phyloP scores from a whole-genome alignment of 2,888 invertebrate genomes.

The Isoperla grammatica region DNA sequence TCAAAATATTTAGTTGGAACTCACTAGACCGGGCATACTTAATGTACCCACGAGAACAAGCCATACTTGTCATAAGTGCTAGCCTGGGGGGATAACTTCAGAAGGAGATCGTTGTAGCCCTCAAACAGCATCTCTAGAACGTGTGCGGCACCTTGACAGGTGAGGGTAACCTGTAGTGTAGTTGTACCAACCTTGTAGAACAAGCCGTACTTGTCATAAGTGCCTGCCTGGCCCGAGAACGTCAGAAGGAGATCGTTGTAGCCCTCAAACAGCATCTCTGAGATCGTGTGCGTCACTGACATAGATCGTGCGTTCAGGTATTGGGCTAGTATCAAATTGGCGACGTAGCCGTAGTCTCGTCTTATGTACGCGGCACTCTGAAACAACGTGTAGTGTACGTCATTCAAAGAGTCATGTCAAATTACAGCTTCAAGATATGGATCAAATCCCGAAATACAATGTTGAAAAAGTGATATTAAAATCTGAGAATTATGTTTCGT shows the following conservation, averaged over 20 bases:
- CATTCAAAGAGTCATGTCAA: no score
- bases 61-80: conserved; percentile 70
- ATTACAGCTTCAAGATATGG: no score
- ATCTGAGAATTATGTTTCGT: no score
- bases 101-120: conserved; percentile 70
- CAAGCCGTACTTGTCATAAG: conserved; percentile 78
- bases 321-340: conserved; percentile 30
- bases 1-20: no score
- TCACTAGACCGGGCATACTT: no score
- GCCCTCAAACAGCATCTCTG: conserved; percentile 72
- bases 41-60: no score
- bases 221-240: conserved; percentile 37
- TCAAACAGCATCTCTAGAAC: conserved; percentile 74
- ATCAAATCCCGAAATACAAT: no score
- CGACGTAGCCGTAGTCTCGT: conserved; percentile 50
- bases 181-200: conserved; percentile 64
- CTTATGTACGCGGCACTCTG: conserved; percentile 56
- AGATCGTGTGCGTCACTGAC: conserved; percentile 56
- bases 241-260: conserved; percentile 66
- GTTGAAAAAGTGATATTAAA: no score
- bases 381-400: no score
- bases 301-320: conserved; percentile 50
- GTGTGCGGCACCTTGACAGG: no score
- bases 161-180: no score
- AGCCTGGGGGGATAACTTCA: conserved; percentile 41